These are phyloP conservation scores for Lichenostomus cassidix DNA, from an alignment of 2,113 vertebrate genomes.

Conservation along the genomic window DNA sequence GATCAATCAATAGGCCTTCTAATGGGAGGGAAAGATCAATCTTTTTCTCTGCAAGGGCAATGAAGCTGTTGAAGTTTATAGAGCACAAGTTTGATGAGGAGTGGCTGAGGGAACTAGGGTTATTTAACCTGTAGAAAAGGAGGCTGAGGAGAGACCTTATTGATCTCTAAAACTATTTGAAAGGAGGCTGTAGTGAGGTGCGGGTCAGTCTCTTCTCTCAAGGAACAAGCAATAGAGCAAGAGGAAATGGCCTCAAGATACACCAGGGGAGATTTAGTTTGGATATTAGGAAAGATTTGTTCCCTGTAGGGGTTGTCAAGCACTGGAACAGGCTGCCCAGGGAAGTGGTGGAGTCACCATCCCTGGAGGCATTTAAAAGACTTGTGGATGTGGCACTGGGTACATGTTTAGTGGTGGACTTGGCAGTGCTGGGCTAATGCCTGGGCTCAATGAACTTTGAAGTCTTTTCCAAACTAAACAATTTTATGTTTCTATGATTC, in stretches of 20 bases:
- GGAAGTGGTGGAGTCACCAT: background rate
- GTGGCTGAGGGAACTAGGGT: background rate
- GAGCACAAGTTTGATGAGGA: background rate
- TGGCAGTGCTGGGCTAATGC: background rate
- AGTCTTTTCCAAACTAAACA: background rate
- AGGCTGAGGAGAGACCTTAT: background rate
- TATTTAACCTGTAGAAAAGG: background rate
- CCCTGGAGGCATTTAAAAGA: background rate
- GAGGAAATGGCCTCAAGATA: background rate
- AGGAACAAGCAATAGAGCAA: background rate
- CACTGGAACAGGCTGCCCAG: background rate
- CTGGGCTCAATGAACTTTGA: background rate
- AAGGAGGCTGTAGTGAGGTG: background rate
- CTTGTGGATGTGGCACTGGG: background rate
- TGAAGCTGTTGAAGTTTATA: background rate
- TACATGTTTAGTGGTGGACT: background rate
- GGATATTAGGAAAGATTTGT: background rate
- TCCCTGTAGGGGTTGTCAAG: background rate
- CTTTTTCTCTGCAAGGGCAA: background rate
- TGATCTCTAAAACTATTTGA: background rate
- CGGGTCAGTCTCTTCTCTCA: background rate
- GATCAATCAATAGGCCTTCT: slow-evolving; percentile 4
- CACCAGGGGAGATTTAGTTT: background rate
- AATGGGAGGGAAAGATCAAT: slow-evolving; percentile 8
- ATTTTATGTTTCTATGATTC: background rate